Conservation (phyloP, 2,113 vertebrate species). For the Dromaius novaehollandiae region DNA sequence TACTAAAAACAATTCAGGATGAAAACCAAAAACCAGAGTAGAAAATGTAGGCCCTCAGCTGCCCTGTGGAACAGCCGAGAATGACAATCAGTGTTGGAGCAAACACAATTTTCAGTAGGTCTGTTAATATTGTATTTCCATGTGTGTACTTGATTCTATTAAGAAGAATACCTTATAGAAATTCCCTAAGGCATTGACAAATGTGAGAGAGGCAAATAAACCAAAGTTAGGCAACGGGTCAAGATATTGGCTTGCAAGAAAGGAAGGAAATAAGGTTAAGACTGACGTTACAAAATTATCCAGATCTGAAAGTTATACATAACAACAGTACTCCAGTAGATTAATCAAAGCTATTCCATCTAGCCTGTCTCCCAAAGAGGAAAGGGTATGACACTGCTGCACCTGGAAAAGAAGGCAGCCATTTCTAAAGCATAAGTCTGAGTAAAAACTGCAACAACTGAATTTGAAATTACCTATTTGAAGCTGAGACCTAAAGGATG, state of each 20-base stretch:
- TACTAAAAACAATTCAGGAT: neutral
- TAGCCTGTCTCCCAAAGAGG: neutral
- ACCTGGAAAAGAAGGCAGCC: neutral
- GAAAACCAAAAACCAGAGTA: constrained; percentile 14
- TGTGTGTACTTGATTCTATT: neutral
- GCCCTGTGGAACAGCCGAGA: constrained; percentile 25
- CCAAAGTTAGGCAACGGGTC: neutral
- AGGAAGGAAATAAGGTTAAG: neutral
- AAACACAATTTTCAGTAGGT: constrained; percentile 17
- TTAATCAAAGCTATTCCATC: neutral
- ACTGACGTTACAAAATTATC: neutral
- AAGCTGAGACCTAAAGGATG: neutral
- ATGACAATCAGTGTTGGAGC: constrained; percentile 19
- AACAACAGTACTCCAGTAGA: neutral
- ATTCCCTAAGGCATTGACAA: neutral
- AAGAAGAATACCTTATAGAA: constrained; percentile 15
- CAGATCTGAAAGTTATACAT: neutral
- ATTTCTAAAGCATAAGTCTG: neutral
- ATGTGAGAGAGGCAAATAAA: neutral
- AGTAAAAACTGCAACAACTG: neutral
- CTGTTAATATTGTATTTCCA: constrained; percentile 38
- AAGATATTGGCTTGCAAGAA: neutral
- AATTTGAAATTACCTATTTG: neutral
- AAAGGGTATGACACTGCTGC: neutral
- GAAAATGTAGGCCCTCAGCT: neutral